Evolutionary conservation across 1,140 invertebrate species (phyloP).

Genomic region (Lanistes nyassanus): DNA sequence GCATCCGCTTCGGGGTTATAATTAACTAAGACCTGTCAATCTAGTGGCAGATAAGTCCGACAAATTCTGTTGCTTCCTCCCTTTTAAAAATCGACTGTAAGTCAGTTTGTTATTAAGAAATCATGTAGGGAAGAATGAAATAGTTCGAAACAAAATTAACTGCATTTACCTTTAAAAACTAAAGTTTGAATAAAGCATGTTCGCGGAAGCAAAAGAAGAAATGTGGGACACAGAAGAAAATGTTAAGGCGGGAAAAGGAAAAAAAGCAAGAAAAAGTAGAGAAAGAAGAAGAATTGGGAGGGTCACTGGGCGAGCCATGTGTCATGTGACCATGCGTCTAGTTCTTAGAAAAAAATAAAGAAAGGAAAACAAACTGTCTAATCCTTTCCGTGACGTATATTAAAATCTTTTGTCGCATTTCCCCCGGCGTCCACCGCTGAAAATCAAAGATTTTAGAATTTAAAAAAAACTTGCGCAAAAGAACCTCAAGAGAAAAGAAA

Average conservation of each 20-base stretch:
- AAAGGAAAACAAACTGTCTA: background rate
- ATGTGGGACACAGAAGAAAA: background rate
- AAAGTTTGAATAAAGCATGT: background rate
- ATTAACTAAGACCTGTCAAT: no score
- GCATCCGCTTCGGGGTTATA: no score
- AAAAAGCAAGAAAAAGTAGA: background rate
- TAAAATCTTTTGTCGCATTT: slow-evolving; percentile 14
- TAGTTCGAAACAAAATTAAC: no score
- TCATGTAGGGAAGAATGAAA: no score
- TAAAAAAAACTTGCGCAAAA: background rate
- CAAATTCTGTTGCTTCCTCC: no score
- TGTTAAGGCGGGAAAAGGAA: background rate
- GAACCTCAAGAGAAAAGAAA: background rate
- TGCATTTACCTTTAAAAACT: no score
- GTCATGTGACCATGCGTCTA: no score
- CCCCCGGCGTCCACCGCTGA: background rate
- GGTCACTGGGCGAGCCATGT: no score
- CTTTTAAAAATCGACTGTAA: no score
- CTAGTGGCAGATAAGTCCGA: no score
- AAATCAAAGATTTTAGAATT: background rate
- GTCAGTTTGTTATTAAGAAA: no score
- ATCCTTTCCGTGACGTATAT: background rate
- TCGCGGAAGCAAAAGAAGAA: background rate
- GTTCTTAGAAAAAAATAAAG: background rate
- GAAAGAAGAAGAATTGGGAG: background rate